Conservation (phyloP, 37 sponge, comb jelly and placozoan genomes). For the Mnemiopsis leidyi region DNA sequence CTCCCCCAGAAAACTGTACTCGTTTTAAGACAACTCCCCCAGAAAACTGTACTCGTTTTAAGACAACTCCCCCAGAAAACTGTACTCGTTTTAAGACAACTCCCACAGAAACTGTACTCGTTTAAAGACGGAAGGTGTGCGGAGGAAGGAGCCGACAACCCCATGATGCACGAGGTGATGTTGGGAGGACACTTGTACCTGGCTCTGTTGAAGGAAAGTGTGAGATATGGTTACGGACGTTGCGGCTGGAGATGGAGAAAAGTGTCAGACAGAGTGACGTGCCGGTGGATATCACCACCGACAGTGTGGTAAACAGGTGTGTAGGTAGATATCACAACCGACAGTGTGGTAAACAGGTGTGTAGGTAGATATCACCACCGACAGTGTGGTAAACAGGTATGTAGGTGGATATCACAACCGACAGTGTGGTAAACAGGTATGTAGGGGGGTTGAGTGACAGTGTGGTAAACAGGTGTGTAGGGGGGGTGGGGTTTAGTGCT, state of each 20-base stretch:
- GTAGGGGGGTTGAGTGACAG: slow-evolving; percentile 36
- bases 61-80: too few relatives aligned
- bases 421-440: neutral
- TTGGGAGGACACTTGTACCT: slow-evolving; percentile 89
- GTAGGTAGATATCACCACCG: slow-evolving; percentile 40
- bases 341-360: neutral
- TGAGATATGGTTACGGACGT: slow-evolving; percentile 44
- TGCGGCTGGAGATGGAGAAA: slow-evolving; percentile 56
- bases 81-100: too few relatives aligned
- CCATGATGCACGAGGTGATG: slow-evolving; percentile 95
- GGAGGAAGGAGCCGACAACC: slow-evolving; percentile 87
- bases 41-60: too few relatives aligned
- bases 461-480: neutral
- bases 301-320: neutral
- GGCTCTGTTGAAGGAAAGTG: slow-evolving; percentile 69
- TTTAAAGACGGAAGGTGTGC: slow-evolving; percentile 73
- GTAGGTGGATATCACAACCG: slow-evolving; percentile 38
- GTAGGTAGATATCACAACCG: slow-evolving; percentile 36
- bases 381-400: neutral
- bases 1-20: too few relatives aligned
- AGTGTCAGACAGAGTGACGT: neutral
- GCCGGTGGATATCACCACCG: slow-evolving; percentile 33
- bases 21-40: too few relatives aligned
- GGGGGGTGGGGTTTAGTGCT: too few relatives aligned
- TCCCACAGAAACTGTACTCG: slow-evolving; percentile 90